Base-by-base conservation (phyloP, 2,113 vertebrate genomes). In the Phycodurus eques region DNA sequence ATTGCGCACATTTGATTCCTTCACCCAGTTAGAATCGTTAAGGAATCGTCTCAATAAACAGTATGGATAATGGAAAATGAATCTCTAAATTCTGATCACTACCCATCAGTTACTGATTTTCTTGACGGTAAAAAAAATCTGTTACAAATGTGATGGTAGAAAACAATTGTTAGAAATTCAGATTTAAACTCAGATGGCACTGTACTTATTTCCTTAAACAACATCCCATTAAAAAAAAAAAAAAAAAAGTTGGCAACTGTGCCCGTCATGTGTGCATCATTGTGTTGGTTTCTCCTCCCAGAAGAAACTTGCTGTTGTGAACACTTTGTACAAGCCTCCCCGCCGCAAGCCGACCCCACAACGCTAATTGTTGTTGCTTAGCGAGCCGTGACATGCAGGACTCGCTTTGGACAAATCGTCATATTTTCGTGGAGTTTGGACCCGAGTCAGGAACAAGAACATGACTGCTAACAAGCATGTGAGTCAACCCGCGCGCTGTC, bases 311-410 rank as follows among this genome's bases (percentile, higher is more conserved):
- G 84, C 84, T 85, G 87, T 73, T 85, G 81, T 79, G 91, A 87
- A 92, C 90, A 89, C 84, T 91, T 90, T 90, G 93, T 93, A 78
- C 87, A 51, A 85, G 81, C 83, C 86, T 5, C 20, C 6, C 62
- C 17, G 17, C 19, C 63, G 27, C 39, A 10, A 64, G 74, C 61
- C 67, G 72, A 65, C 70, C 76, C 71, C 67, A 14, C 31, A 35
- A 33, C 14, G 59, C 59, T 19, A 61, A 61, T 70, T 76, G 59
- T 80, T 75, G 46, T 69, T 62, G 68, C 59, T 68, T 43, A 62
- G 59, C 73, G 60, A 43, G 44, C 15, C 54, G 6, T 64, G 15
- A 64, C 70, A 35, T 43, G 54, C 57, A 12, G 12, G 22, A 4
- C 56, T 35, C 3, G 6, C 31, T 61, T 61, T 61, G 59, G 59